A percentile compares a stretch with the other conserved stretches of the same genome.
phyloP scores from a whole-genome alignment of 1,140 invertebrate species.

The Drosophila yakuba region DNA sequence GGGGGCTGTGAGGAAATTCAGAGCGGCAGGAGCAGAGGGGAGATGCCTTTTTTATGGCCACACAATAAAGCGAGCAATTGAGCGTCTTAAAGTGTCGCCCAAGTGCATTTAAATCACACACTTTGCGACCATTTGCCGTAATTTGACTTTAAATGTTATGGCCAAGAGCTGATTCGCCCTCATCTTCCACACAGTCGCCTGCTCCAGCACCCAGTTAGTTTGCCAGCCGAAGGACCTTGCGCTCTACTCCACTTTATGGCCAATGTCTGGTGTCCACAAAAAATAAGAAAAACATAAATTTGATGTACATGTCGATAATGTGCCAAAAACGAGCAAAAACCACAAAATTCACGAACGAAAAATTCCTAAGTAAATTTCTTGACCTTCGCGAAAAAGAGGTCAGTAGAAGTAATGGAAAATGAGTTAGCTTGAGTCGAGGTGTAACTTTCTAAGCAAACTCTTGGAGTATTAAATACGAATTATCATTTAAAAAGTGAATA shows the following conservation, averaged over 20 bases:
- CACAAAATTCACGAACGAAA: slow-evolving; percentile 22
- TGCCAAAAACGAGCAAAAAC: slow-evolving; percentile 53
- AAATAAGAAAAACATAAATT: slow-evolving; percentile 68
- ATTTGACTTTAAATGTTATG: slow-evolving; percentile 84
- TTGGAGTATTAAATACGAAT: too few species aligned
- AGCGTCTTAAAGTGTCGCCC: slow-evolving; percentile 82
- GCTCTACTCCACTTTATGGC: slow-evolving; percentile 65
- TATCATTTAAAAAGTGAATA: too few species aligned
- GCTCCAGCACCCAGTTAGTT: slow-evolving; percentile 46
- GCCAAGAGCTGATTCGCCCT: slow-evolving; percentile 52
- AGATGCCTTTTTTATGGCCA: slow-evolving; percentile 70
- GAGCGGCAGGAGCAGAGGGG: not conserved
- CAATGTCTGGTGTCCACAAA: slow-evolving; percentile 66
- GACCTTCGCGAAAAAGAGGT: slow-evolving; percentile 59
- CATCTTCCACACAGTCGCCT: not conserved
- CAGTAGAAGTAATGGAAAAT: slow-evolving; percentile 39
- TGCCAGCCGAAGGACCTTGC: slow-evolving; percentile 42
- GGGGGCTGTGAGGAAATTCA: not conserved
- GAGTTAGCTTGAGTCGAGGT: not conserved
- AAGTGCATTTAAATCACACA: slow-evolving; percentile 84
- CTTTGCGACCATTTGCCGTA: slow-evolving; percentile 83
- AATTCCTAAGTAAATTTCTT: not conserved
- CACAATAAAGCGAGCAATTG: slow-evolving; percentile 83
- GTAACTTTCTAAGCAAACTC: not conserved
- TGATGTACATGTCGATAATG: slow-evolving; percentile 79